phyloP scores from a whole-genome alignment of 2,888 invertebrate species.

The Drosophila phalerata region DNA sequence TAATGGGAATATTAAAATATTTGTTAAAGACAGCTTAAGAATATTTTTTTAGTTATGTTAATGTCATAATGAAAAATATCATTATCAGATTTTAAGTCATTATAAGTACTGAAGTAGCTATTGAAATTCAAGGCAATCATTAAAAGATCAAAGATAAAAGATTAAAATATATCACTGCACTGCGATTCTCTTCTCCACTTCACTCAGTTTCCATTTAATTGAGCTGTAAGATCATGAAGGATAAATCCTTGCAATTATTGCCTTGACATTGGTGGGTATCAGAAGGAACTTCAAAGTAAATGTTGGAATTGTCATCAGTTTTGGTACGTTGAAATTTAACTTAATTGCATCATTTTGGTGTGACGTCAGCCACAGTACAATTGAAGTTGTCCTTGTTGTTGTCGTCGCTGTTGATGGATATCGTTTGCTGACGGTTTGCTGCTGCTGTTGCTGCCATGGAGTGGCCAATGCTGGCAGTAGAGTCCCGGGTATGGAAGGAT shows the following conservation, averaged over 20 bases:
- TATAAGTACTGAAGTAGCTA: too few species aligned
- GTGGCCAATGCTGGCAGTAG: slow-evolving; percentile 29
- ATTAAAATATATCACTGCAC: slow-evolving; percentile 20
- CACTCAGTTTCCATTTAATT: slow-evolving; percentile 15
- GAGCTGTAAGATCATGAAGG: not conserved
- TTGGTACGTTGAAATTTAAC: slow-evolving; percentile 48
- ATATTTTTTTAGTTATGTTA: too few species aligned
- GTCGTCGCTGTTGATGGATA: slow-evolving; percentile 8
- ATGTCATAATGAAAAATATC: too few species aligned
- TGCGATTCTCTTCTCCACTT: not conserved
- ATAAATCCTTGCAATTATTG: slow-evolving; percentile 12
- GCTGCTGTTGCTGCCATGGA: slow-evolving; percentile 26
- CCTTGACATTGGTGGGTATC: slow-evolving; percentile 13
- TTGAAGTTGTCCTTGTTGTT: slow-evolving; percentile 5
- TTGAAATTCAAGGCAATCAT: slow-evolving; percentile 20
- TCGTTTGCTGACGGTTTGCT: slow-evolving; percentile 4
- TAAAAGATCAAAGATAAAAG: too few species aligned
- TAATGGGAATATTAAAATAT: not conserved
- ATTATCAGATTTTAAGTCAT: too few species aligned
- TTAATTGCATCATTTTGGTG: slow-evolving; percentile 68
- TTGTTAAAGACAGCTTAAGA: too few species aligned
- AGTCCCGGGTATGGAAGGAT: slow-evolving; percentile 28
- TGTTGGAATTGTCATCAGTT: slow-evolving; percentile 53
- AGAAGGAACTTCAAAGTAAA: slow-evolving; percentile 68
- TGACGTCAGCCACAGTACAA: slow-evolving; percentile 34